phyloP scores from a whole-genome alignment of 2,797 vertebrate species.

The Chrysocyon brachyurus region DNA sequence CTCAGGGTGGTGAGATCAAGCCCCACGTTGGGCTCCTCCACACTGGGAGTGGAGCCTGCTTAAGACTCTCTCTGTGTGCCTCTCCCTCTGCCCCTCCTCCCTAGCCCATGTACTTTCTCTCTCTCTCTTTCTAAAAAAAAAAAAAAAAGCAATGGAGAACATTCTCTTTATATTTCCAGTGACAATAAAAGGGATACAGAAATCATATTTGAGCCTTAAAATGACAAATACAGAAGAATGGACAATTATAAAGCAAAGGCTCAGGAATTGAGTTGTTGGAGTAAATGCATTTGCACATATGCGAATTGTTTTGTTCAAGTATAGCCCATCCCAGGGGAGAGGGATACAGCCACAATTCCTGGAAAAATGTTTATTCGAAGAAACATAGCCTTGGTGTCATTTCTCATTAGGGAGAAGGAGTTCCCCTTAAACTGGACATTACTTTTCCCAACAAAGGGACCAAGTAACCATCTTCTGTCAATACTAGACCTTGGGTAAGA shows the following conservation, averaged over 20 bases:
- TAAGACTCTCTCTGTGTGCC: neutral
- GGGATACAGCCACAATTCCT: neutral
- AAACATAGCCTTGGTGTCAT: neutral
- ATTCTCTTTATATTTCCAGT: neutral
- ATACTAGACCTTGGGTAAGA: neutral
- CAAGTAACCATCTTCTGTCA: neutral
- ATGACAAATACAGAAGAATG: neutral
- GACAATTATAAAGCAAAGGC: neutral
- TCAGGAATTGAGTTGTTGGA: conserved; percentile 33
- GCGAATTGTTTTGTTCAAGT: conserved; percentile 24
- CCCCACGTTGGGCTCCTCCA: neutral
- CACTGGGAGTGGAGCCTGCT: neutral
- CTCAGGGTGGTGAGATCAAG: neutral
- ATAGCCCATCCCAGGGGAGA: neutral
- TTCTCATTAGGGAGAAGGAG: neutral
- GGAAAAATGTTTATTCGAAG: neutral
- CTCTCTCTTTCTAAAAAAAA: neutral
- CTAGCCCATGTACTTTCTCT: neutral
- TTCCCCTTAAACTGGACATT: neutral
- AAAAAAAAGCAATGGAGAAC: neutral
- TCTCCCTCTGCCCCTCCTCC: neutral
- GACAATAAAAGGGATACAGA: conserved; percentile 1
- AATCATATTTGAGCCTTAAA: conserved; percentile 31
- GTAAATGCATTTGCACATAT: neutral
- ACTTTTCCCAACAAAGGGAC: neutral